Conservation (phyloP, 2,113 vertebrate species). For the Himantopus leucocephalus region DNA sequence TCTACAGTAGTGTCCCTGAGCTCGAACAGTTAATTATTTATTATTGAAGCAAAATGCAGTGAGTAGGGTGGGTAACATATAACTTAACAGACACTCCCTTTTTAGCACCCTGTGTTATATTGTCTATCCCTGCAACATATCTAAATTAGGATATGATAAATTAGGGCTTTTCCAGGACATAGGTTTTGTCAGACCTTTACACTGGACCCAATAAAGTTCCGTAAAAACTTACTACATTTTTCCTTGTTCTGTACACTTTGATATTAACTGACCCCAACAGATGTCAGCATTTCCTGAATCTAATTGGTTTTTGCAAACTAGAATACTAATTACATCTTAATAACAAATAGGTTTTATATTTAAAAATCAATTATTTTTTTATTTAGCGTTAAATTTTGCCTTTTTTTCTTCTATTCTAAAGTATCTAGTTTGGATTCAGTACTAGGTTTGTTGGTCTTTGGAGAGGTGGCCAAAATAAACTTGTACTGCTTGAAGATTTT, state of each 20-base stretch:
- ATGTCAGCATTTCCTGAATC: neutral
- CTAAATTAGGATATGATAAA: neutral
- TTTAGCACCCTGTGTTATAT: neutral
- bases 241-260: neutral
- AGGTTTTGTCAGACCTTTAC: neutral
- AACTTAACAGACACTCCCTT: neutral
- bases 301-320: neutral
- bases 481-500: slow-evolving; percentile 66
- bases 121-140: neutral
- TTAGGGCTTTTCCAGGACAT: neutral
- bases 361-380: neutral
- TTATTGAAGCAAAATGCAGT: neutral
- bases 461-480: slow-evolving; percentile 66
- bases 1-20: neutral
- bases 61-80: neutral
- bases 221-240: neutral
- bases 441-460: slow-evolving; percentile 63
- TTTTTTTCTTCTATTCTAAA: neutral
- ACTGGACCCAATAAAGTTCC: neutral
- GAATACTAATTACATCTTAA: neutral
- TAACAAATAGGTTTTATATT: neutral
- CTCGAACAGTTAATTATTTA: neutral
- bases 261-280: neutral
- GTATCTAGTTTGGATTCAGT: slow-evolving; percentile 61
- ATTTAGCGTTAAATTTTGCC: neutral